phyloP scores from a whole-genome alignment of 2,113 vertebrate genomes.

The Nymphicus hollandicus region DNA sequence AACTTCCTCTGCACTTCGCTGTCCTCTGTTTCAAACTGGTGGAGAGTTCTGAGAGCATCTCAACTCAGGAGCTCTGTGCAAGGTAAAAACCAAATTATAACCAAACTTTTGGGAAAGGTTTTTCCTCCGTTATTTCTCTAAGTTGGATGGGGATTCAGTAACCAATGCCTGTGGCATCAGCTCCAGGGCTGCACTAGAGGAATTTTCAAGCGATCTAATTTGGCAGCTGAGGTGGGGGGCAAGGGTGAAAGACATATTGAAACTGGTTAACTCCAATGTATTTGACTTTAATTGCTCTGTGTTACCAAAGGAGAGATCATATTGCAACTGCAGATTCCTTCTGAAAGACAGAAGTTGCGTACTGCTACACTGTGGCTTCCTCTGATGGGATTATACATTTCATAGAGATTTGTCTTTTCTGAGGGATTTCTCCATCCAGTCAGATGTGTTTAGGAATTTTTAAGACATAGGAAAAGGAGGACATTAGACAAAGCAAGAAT shows the following conservation, averaged over 20 bases:
- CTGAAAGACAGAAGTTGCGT: conserved; percentile 20
- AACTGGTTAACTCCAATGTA: neutral
- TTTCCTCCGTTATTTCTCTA: neutral
- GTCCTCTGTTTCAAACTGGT: conserved; percentile 21
- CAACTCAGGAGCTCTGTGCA: conserved; percentile 40
- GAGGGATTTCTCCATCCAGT: neutral
- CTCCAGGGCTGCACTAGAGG: neutral
- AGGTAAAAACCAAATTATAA: conserved; percentile 60
- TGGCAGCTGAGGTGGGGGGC: neutral
- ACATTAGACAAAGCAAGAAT: neutral
- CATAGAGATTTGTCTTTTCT: neutral
- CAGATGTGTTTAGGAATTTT: conserved; percentile 1
- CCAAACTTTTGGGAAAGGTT: neutral
- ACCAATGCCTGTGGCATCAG: neutral
- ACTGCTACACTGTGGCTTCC: neutral
- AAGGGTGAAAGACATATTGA: neutral
- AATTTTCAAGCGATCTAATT: neutral
- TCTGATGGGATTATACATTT: neutral
- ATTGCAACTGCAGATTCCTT: conserved; percentile 18
- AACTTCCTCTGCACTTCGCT: conserved; percentile 30
- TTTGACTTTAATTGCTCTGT: conserved; percentile 7
- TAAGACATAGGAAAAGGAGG: neutral
- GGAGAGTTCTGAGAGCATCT: conserved; percentile 53
- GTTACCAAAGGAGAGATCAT: conserved; percentile 43
- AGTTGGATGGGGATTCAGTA: neutral